Base-by-base conservation (phyloP, 2,888 invertebrate genomes). In the Thereva unica region DNA sequence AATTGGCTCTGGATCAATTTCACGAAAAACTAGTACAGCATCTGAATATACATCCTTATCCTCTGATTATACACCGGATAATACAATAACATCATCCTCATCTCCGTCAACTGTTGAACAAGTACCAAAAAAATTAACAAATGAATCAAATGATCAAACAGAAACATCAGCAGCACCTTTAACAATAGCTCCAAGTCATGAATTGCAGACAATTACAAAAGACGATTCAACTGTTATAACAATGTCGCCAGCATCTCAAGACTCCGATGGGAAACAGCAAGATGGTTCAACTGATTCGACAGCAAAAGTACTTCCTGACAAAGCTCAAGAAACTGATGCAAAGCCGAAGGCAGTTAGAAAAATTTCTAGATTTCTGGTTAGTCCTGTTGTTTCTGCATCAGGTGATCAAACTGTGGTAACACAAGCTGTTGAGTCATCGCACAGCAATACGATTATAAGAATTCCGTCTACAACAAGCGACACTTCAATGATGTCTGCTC, bases 351-450 rank as follows among this genome's bases (percentile, higher is more conserved):
- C 85, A 55, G 84, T 84, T 47, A 83, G 91, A 68, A 92, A 92
- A 78, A 89, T 92, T 73, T 92, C 92, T 40, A 83, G 92, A 67
- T 92, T 92, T 81, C 84, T 91, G 77, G 91, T 92, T 72, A 92
- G 91, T 78, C 91, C 92, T 34, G 91, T 92, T 1, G 84, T 89
- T 41, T 88, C 87, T 75, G 67, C 66, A 12, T 54, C 70, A 52
- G 74, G 67, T 67, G 23, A 23, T 23, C 23, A 23, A 23, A 23
- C 23, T 72, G 66, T 69, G 59, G 74, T 69, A 66, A 41, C 66
- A 47, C 72, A 69, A 45, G 72, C 71, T 23, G 38, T 69, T 68
- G 37, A 74, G 9, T 71, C 63, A 57, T 7, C 10, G 10, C 10
- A 47, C 2, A 47, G n/a, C 7, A 23, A 23, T 23, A 23, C 23